Evolutionary conservation across 2,113 vertebrate species (phyloP).

Genomic region (Nesogale talazaci): DNA sequence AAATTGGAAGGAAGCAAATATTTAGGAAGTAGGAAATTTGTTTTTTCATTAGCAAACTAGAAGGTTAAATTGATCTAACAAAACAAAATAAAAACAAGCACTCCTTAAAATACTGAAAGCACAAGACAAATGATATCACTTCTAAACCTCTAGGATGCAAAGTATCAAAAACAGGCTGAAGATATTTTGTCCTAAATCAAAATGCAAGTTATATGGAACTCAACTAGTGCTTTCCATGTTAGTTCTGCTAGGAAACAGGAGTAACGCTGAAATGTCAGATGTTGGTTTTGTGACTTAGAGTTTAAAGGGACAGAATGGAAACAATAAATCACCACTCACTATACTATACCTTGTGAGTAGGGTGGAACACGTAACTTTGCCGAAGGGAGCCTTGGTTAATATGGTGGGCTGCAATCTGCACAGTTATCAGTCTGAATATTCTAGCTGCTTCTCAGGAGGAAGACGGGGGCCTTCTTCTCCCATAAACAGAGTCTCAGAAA

Average conservation of each 20-base stretch:
- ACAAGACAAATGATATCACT: conserved; percentile 33
- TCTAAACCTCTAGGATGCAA: conserved; percentile 30
- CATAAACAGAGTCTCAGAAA: too few relatives aligned
- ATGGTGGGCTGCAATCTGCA: too few relatives aligned
- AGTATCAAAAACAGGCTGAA: conserved; percentile 19
- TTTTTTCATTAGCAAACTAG: background rate
- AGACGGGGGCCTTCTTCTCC: too few relatives aligned
- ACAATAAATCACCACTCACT: background rate
- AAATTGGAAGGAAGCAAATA: background rate
- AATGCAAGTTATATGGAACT: conserved; percentile 1
- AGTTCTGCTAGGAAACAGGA: background rate
- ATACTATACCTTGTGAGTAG: background rate
- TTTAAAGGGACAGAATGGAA: background rate
- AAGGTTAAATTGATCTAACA: conserved; percentile 13
- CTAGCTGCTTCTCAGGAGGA: too few relatives aligned
- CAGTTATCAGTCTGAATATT: too few relatives aligned
- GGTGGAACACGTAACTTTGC: background rate
- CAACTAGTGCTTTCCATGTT: background rate
- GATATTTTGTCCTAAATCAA: background rate
- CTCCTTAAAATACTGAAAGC: background rate
- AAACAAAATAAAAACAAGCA: background rate
- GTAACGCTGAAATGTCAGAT: background rate
- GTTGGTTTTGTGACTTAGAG: background rate
- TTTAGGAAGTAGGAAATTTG: background rate
- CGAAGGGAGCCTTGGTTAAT: too few relatives aligned